phyloP scores from a whole-genome alignment of 2,888 invertebrate genomes.

The Exephanes ischioxanthus region DNA sequence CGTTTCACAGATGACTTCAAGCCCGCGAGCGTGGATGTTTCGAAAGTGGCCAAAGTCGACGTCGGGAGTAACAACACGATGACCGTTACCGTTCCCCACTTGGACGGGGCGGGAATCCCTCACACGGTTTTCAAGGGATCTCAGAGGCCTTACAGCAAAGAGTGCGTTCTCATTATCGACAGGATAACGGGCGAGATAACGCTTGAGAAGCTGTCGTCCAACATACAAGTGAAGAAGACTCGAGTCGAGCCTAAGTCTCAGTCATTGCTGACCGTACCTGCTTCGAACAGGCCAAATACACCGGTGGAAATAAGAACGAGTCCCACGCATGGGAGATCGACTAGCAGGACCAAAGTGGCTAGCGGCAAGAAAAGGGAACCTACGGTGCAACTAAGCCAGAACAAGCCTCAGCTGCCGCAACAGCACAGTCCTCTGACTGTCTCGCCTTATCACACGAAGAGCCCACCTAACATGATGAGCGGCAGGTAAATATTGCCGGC shows the following conservation, averaged over 20 bases:
- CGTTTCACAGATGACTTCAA: conserved; percentile 96
- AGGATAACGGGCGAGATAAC: conserved; percentile 96
- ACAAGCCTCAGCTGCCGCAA: conserved; percentile 75
- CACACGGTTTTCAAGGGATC: conserved; percentile 98
- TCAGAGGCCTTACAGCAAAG: conserved; percentile 95
- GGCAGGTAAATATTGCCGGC: conserved; percentile 73
- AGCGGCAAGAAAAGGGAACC: conserved; percentile 83
- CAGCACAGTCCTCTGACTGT: conserved; percentile 77
- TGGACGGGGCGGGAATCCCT: conserved; percentile 95
- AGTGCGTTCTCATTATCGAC: conserved; percentile 98
- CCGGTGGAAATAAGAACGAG: conserved; percentile 80
- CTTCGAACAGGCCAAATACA: conserved; percentile 76
- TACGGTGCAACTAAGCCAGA: conserved; percentile 78
- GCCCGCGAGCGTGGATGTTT: conserved; percentile 98
- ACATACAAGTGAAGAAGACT: conserved; percentile 97
- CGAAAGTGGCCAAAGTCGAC: conserved; percentile 95
- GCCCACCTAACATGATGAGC: conserved; percentile 75
- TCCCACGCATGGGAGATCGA: conserved; percentile 81
- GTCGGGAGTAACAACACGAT: conserved; percentile 96
- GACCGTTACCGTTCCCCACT: conserved; percentile 96
- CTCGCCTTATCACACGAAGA: conserved; percentile 80
- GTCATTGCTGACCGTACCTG: conserved; percentile 73
- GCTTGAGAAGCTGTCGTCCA: conserved; percentile 95
- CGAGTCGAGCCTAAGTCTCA: conserved; percentile 85
- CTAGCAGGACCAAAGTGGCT: conserved; percentile 82